Evolutionary conservation across 1,140 invertebrate genomes (phyloP).

Genomic region (Heterodera carotae): DNA sequence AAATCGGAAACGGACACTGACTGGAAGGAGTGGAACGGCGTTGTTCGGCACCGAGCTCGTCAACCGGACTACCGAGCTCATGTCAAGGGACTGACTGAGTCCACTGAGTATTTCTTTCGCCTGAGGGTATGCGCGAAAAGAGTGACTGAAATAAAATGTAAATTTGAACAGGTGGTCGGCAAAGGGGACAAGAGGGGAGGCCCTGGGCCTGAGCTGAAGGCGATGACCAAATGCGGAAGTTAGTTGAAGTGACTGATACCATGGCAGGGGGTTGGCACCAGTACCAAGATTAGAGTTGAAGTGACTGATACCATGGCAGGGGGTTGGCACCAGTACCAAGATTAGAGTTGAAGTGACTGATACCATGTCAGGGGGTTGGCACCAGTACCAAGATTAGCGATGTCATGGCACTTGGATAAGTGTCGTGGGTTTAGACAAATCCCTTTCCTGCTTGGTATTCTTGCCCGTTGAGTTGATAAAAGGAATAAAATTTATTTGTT

Average conservation of each 20-base stretch:
- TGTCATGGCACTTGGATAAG: no score
- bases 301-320: no score
- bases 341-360: no score
- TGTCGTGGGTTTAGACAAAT: no score
- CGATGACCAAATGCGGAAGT: conserved; percentile 61
- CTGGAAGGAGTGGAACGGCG: conserved; percentile 62
- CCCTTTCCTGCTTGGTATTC: no score
- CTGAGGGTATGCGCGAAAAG: conserved; percentile 42
- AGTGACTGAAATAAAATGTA: background rate
- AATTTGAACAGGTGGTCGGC: conserved; percentile 53
- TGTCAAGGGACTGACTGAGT: conserved; percentile 56
- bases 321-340: background rate
- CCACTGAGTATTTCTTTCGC: conserved; percentile 65
- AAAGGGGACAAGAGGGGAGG: conserved; percentile 64
- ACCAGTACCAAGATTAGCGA: no score
- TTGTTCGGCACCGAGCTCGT: conserved; percentile 53
- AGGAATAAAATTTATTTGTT: conserved; percentile 27
- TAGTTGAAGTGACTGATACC: no score
- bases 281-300: no score
- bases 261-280: background rate
- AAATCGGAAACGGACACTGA: conserved; percentile 61
- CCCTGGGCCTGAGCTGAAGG: conserved; percentile 63
- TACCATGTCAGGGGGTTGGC: conserved; percentile 29
- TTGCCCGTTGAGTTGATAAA: no score
- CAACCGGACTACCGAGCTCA: conserved; percentile 58